Base-by-base conservation (phyloP, 2,113 vertebrate species). In the Mungos mungo region DNA sequence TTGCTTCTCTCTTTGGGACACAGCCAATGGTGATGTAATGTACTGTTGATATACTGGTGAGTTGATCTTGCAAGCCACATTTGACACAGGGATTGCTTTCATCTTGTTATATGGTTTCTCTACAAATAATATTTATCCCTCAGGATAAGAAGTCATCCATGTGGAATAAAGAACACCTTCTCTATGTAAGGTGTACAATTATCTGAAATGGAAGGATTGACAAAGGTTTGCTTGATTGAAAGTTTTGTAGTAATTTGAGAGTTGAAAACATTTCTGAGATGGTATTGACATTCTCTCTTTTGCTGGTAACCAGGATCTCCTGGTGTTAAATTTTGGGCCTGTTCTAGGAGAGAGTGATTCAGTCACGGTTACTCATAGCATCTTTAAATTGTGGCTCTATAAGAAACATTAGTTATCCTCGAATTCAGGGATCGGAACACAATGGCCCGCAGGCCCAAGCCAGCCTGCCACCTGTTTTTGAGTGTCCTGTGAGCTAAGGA, bases 101-200 rank as follows among this genome's bases (percentile, higher is more conserved):
- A 96, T 93, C 94, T 93, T 95, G 86, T 97, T 97, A 98, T 97
- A 97, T 97, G 91, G 50, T 96, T 98, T 98, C 98, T 97, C 76
- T 98, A 94, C 74, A 98, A 98, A 97, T 97, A 98, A 93, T 98
- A 97, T 98, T 98, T 98, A 98, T 98, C 97, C 90, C 50, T 95
- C 95, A 94, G 97, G 90, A 90, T 93, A 98, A 97, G 95, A 98
- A 96, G 95, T 98, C 97, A 98, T 4, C 69, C 98, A 97, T 93
- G 98, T 96, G 97, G 98, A 98, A 98, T 98, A 98, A 98, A 98
- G 97, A 98, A 87, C 33, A 97, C 93, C 95, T 98, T 98, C 83
- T 95, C 14, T n/a, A 41, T 98, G 96, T 98, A 98, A 98, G 97
- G 97, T 97, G 54, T 98, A 96, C 96, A 98, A 98, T 98, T 98